These are phyloP conservation scores for Dioctria linearis DNA, from an alignment of 2,888 invertebrate species.

Conservation along the genomic window DNA sequence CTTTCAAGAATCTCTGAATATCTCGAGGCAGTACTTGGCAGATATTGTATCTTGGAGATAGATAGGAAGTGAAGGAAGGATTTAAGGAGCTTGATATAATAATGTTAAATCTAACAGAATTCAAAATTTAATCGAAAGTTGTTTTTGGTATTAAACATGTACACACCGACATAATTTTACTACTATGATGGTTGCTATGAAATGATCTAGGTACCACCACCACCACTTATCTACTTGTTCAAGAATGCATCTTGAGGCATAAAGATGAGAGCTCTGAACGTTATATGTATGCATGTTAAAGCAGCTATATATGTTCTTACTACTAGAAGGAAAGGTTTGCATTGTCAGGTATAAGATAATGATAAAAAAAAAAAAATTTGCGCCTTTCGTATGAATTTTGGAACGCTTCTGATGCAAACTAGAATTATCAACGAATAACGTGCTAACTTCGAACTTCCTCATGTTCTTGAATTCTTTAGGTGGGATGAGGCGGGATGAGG, in stretches of 20 bases:
- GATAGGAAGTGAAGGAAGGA: neutral
- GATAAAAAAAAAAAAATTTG: neutral
- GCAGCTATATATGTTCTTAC: no score
- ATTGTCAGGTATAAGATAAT: no score
- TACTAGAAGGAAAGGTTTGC: no score
- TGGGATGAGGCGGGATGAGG: no score
- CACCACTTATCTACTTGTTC: no score
- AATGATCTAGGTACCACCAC: no score
- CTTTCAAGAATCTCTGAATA: neutral
- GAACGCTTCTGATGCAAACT: neutral
- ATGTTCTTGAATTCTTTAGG: neutral
- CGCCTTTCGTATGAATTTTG: neutral
- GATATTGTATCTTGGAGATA: neutral
- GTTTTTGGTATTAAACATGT: constrained; percentile 2
- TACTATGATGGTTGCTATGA: no score
- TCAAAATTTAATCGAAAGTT: constrained; percentile 9
- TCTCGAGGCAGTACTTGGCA: neutral
- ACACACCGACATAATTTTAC: neutral
- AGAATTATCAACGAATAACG: neutral
- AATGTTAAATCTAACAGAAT: neutral
- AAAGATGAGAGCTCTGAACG: no score
- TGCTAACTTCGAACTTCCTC: neutral
- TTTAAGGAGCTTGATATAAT: neutral
- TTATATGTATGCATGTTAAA: no score
- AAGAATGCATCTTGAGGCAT: no score